These are phyloP conservation scores for Erynnis tages DNA, from an alignment of 2,888 invertebrate genomes.

Conservation along the genomic window DNA sequence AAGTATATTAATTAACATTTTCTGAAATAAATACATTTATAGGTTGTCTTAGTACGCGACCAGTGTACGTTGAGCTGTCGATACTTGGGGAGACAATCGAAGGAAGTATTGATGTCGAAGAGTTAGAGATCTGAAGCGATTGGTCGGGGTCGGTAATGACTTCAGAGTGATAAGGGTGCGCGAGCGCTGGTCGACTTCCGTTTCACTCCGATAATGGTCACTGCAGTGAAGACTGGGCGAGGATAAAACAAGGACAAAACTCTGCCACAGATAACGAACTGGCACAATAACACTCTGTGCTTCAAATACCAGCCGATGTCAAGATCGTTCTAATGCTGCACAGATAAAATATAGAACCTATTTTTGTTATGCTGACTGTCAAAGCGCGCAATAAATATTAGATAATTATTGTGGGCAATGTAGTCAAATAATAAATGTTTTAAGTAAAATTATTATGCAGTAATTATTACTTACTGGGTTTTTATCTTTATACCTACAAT, in stretches of 20 bases:
- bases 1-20: constrained; percentile 12
- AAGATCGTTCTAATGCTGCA: constrained; percentile 12
- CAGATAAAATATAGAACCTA: background rate
- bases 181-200: constrained; percentile 49
- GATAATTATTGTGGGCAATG: no score
- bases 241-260: constrained; percentile 46
- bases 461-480: no score
- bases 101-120: constrained; percentile 41
- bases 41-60: constrained; percentile 42
- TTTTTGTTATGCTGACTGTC: background rate
- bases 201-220: constrained; percentile 41
- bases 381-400: no score
- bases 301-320: constrained; percentile 12
- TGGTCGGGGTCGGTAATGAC: constrained; percentile 48
- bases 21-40: constrained; percentile 32
- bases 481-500: no score
- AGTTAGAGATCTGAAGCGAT: constrained; percentile 48
- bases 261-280: constrained; percentile 37
- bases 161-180: constrained; percentile 57
- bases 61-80: constrained; percentile 45
- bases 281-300: constrained; percentile 31
- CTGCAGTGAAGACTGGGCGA: constrained; percentile 41
- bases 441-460: no score
- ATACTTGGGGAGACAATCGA: constrained; percentile 49
- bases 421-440: no score